Conservation (phyloP, 2,797 vertebrate genomes). For the Arctocebus calabarensis region DNA sequence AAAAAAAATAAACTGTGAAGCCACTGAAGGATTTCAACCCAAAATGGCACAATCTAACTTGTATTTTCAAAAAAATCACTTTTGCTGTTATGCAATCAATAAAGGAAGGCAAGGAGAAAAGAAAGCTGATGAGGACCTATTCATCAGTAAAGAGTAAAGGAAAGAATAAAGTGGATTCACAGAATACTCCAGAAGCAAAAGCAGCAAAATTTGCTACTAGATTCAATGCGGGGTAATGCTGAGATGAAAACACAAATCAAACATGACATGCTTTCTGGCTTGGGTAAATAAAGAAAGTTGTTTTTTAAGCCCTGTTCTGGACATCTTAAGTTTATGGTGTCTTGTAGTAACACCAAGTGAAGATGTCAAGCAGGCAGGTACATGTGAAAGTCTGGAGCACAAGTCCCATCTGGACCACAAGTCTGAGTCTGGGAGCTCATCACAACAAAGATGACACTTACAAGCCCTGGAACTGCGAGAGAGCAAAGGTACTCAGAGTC, state of each 20-base stretch:
- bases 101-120: neutral
- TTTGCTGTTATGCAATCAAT: neutral
- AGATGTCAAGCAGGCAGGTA: neutral
- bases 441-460: neutral
- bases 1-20: neutral
- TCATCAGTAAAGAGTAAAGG: neutral
- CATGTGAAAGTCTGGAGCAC: neutral
- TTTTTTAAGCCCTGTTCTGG: neutral
- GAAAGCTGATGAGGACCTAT: neutral
- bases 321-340: neutral
- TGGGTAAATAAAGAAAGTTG: neutral
- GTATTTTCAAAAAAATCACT: constrained; percentile 36
- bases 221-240: neutral
- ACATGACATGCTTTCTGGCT: neutral
- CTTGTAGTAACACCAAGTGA: constrained; percentile 13
- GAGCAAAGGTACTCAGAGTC: constrained; percentile 3
- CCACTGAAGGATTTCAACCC: constrained; percentile 35
- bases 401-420: neutral
- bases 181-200: neutral
- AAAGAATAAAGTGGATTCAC: neutral
- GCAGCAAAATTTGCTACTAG: neutral
- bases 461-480: neutral
- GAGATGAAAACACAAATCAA: neutral
- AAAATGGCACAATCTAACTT: neutral
- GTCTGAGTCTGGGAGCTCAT: neutral